Evolutionary conservation across 2,888 invertebrate genomes (phyloP), one percentile per base, ranked within the genome.

Genomic region (Scaptomyza tumidula): DNA sequence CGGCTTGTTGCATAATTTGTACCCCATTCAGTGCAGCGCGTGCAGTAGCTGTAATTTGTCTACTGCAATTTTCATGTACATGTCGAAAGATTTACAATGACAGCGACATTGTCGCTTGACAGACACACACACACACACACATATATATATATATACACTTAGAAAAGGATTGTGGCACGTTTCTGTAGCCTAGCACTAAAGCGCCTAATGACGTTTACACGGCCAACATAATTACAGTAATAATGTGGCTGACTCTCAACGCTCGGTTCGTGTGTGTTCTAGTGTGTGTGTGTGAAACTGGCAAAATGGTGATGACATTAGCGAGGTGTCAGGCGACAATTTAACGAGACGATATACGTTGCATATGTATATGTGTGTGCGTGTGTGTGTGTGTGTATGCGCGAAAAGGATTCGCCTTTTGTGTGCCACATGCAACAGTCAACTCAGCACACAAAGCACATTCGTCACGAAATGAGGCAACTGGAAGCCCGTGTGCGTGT

Each of bases 141-240:
- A n/a, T n/a, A n/a, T n/a, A n/a, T n/a, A n/a, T 24, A 45, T 14
- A 48, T 31, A 33, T 13, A 49, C 10, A 48, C 7, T 11, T 14
- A 10, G 10, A 35, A 19, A 50, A 37, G 60, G 60, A 55, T 46
- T 68, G 65, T 31, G 62, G 68, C 78, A 87, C 76, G 82, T 75
- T 41, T 62, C 56, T 66, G 50, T 41, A 45, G 75, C 43, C 64
- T 58, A 62, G 62, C 72, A 77, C 76, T 69, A 78, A 82, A 88
- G 82, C 83, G 83, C 83, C 83, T 88, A 83, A 83, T 88, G 83
- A 88, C 83, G 86, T 83, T 83, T 82, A 88, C 83, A 88, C 80
- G 88, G 86, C 80, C 88, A 86, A 83, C 83, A 86, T 83, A 83
- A 83, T 83, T 83, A 83, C 88, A 71, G 88, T 88, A 83, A 83